Percentiles rank a stretch among this genome's conserved stretches.
Evolutionary conservation across 2,888 invertebrate genomes (phyloP).

Genomic region (Neoaliturus tenellus): DNA sequence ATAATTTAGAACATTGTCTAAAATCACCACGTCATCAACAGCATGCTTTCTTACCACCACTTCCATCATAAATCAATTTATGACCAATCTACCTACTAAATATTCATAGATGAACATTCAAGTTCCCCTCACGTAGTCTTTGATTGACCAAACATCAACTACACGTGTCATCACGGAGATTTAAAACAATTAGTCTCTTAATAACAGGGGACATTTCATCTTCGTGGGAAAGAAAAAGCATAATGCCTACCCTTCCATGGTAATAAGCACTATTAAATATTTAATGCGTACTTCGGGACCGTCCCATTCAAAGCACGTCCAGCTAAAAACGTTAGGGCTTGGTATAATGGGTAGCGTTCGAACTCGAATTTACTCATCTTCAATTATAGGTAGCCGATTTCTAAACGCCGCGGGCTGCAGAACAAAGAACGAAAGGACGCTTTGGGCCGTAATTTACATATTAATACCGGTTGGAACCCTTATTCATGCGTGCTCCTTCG

Average conservation of each 20-base stretch:
- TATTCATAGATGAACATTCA: too few relatives aligned
- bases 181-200: conserved; percentile 11
- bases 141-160: neutral
- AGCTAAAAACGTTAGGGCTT: neutral
- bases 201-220: neutral
- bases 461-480: conserved; percentile 11
- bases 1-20: too few relatives aligned
- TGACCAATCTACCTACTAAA: too few relatives aligned
- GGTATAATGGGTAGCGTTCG: conserved; percentile 33
- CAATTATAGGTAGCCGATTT: conserved; percentile 44
- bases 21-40: too few relatives aligned
- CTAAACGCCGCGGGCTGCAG: conserved; percentile 8
- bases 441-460: conserved; percentile 31
- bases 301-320: conserved; percentile 7
- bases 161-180: conserved; percentile 14
- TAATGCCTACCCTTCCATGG: neutral
- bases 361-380: conserved; percentile 42
- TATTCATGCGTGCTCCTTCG: neutral
- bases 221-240: conserved; percentile 2
- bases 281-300: conserved; percentile 7
- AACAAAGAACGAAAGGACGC: neutral
- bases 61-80: too few relatives aligned
- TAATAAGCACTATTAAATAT: conserved; percentile 25
- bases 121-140: neutral
- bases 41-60: too few relatives aligned